Conservation (phyloP, 2,113 vertebrate genomes). For the Oenanthe oenanthe region DNA sequence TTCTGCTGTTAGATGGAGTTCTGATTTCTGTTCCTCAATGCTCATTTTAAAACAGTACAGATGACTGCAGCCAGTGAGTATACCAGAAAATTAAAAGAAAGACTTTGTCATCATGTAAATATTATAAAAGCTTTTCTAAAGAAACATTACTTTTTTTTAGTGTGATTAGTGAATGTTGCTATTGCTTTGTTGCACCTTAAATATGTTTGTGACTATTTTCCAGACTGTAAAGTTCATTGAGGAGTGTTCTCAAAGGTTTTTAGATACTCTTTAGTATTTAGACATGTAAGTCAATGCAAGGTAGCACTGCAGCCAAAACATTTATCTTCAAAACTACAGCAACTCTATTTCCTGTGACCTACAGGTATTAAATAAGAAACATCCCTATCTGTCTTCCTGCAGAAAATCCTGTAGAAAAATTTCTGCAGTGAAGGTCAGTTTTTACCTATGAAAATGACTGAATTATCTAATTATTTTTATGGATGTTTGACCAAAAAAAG, state of each 20-base stretch:
- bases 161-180: not conserved
- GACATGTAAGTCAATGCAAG: not conserved
- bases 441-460: not conserved
- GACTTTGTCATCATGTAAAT: not conserved
- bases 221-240: not conserved
- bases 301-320: not conserved
- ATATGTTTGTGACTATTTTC: not conserved
- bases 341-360: not conserved
- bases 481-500: rapidly evolving
- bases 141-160: not conserved
- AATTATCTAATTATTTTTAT: not conserved
- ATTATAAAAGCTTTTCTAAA: not conserved
- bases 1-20: not conserved
- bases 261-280: not conserved
- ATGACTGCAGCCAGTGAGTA: not conserved
- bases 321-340: not conserved
- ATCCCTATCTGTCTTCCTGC: not conserved
- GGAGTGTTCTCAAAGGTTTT: not conserved
- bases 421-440: not conserved
- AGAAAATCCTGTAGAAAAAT: not conserved
- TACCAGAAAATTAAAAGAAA: not conserved
- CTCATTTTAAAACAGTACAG: not conserved
- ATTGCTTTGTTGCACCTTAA: not conserved
- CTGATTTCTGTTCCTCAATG: not conserved
- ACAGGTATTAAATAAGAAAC: not conserved